A percentile compares a stretch with the other conserved stretches of the same genome.
Evolutionary conservation across 2,113 vertebrate genomes (phyloP).

Genomic region (Solea solea): DNA sequence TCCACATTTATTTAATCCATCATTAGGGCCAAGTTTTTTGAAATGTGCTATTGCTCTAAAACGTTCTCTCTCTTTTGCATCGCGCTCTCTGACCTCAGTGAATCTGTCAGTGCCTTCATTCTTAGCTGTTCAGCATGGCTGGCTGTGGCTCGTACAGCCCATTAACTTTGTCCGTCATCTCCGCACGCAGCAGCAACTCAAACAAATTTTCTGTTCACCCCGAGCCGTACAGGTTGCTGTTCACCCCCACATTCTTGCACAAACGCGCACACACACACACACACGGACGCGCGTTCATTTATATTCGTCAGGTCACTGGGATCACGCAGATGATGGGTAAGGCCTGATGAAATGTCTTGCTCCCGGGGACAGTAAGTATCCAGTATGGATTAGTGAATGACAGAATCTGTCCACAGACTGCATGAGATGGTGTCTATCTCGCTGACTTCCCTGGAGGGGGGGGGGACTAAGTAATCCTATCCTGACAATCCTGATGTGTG

Average conservation of each 20-base stretch:
- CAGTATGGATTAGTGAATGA: constrained; percentile 67
- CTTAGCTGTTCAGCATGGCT: constrained; percentile 48
- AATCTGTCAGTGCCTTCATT: constrained; percentile 63
- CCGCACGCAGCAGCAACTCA: constrained; percentile 49
- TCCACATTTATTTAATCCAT: not conserved
- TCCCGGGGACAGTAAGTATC: constrained; percentile 51
- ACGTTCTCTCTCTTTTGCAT: not conserved
- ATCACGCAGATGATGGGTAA: constrained; percentile 37
- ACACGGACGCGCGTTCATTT: constrained; percentile 18
- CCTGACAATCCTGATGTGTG: constrained; percentile 48
- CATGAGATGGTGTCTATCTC: constrained; percentile 49
- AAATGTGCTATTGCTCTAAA: not conserved
- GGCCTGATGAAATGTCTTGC: constrained; percentile 50
- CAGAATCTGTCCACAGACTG: constrained; percentile 58
- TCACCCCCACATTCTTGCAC: constrained; percentile 3
- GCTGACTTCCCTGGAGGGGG: constrained; percentile 16
- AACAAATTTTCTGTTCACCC: constrained; percentile 40
- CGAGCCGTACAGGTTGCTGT: constrained; percentile 21
- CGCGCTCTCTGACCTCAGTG: constrained; percentile 32
- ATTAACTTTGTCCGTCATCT: constrained; percentile 67
- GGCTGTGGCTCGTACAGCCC: constrained; percentile 48
- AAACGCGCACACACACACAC: constrained; percentile 10
- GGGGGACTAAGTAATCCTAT: constrained; percentile 68
- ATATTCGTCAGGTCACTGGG: constrained; percentile 45
- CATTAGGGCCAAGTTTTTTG: not conserved